Evolutionary conservation across 1,140 invertebrate species (phyloP).

Genomic region (Heliconius hermathena): DNA sequence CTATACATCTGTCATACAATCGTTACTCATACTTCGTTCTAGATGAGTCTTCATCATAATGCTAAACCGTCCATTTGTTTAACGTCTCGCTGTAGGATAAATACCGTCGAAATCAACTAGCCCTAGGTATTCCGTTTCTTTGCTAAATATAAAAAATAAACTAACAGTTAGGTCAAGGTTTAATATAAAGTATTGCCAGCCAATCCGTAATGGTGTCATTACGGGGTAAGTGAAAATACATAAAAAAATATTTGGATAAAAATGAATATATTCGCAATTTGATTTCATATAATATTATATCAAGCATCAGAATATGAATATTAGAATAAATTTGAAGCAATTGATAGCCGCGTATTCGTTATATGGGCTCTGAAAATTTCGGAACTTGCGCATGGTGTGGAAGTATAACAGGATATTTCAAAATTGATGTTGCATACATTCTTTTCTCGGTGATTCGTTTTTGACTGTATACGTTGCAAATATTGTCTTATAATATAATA

Average conservation of each 20-base stretch:
- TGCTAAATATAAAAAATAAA: background rate
- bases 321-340: conserved; percentile 21
- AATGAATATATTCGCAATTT: background rate
- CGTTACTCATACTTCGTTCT: too few species aligned
- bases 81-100: background rate
- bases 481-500: background rate
- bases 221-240: too few species aligned
- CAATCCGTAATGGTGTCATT: too few species aligned
- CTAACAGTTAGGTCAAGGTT: too few species aligned
- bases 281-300: background rate
- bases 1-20: background rate
- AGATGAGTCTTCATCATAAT: background rate
- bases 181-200: too few species aligned
- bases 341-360: conserved; percentile 42
- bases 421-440: conserved; percentile 41
- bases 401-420: conserved; percentile 32
- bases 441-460: conserved; percentile 33
- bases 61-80: background rate
- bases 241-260: too few species aligned
- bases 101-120: background rate
- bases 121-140: background rate
- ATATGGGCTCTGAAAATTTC: conserved; percentile 35
- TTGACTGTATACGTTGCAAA: conserved; percentile 35
- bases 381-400: conserved; percentile 50
- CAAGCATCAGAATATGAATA: background rate